Evolutionary conservation across 2,888 invertebrate genomes (phyloP), one percentile per base, ranked within the genome.

Genomic region (Ormia ochracea): DNA sequence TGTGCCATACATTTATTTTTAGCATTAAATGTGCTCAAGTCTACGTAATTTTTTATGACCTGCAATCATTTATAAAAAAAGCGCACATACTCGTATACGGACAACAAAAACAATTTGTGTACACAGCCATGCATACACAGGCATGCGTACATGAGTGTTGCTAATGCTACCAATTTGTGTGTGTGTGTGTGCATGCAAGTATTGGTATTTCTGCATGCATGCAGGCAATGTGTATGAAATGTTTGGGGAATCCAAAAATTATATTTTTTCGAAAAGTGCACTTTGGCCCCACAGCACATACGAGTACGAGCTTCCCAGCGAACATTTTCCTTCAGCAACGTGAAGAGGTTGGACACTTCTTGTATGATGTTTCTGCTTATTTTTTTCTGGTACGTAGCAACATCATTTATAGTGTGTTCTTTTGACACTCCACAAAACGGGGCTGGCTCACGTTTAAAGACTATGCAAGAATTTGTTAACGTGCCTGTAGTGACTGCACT

Each of bases 11-110:
- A 28, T 19, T 33, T n/a, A 26, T 65, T 38, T 23, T 58, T 38
- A 12, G 23, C 68, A 43, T 61, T 52, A 54, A 61, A 56, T 78
- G 58, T 33, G 17, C 21, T 58, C 26, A 36, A 50, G 68, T 43
- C 45, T 54, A 43, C 68, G 38, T 65, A 14, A 50, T 48, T 56
- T 73, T 63, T 50, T 63, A 68, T 54, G 45, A 56, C 48, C 54
- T 33, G 36, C 45, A 72, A 52, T 74, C 19, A 50, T 65, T 73
- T 45, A 56, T 73, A 43, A 66, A 23, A 72, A 43, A 41, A 9
- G 19, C n/a, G 48, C 14, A 45, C 41, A 59, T 23, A 26, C 38
- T 48, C 10, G 21, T 6, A 52, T 31, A 31, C n/a, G 33, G 33
- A 14, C 4, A 31, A 4, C 9, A 10, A 48, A 19, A 21, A 28